phyloP scores from a whole-genome alignment of 2,113 vertebrate genomes.

The Microcebus jonahi region DNA sequence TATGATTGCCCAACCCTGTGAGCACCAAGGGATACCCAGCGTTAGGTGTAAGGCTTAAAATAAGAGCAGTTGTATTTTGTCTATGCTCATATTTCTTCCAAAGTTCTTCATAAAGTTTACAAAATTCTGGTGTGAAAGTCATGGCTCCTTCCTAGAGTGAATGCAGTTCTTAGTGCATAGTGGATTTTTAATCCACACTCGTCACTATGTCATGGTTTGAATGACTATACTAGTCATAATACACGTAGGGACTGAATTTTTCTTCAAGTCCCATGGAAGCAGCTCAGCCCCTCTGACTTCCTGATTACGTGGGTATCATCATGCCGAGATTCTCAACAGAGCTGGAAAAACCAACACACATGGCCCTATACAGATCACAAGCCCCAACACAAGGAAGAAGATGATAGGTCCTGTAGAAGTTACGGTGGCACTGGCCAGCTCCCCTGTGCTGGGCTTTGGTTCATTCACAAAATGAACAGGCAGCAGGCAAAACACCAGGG shows the following conservation, averaged over 20 bases:
- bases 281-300: neutral
- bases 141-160: neutral
- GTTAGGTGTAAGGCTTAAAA: neutral
- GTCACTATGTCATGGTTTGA: neutral
- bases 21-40: neutral
- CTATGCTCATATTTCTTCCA: neutral
- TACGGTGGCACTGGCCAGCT: neutral
- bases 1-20: too few relatives aligned
- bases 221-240: neutral
- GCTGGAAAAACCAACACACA: neutral
- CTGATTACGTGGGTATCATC: neutral
- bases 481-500: neutral
- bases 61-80: neutral
- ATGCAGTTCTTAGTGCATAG: neutral
- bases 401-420: fast-evolving
- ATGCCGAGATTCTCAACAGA: neutral
- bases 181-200: neutral
- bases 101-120: neutral
- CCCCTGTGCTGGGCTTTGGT: neutral
- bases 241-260: neutral
- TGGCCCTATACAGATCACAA: neutral
- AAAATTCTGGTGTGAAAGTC: neutral
- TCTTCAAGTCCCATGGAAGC: neutral
- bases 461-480: neutral
- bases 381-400: neutral